Evolutionary conservation across 2,888 invertebrate species (phyloP), one percentile per base, ranked within the genome.

Genomic region (Polyommatus icarus): DNA sequence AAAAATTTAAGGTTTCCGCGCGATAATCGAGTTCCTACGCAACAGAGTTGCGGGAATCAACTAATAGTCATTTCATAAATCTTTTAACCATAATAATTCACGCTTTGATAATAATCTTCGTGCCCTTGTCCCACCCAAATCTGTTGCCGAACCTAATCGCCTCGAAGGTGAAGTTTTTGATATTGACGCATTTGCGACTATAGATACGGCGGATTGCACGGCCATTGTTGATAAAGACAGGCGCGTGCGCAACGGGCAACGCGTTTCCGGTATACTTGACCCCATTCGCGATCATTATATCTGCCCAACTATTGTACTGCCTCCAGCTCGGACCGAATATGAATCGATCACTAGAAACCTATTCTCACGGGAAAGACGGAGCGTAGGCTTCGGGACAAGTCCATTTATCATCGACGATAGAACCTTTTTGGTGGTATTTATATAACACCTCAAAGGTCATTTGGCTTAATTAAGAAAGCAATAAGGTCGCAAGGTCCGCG

Each of bases 221-320:
- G 67, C 79, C 82, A 82, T 82, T 83, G 83, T 83, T 83, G 88
- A 89, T 89, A 88, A 86, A 88, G 88, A 88, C 87, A 84, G 86
- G 82, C 85, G 89, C 88, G 87, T 87, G 89, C 91, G 88, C 89
- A 87, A 84, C 85, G 84, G 84, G 85, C 84, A 81, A 83, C 82
- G 82, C 79, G 87, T 87, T 92, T 93, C 92, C 93, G 91, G 89
- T 92, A 91, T 90, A 91, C 92, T 93, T 93, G 93, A 93, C 93
- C 92, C 84, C 85, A 85, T 90, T 92, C 81, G 83, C 83, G 84
- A 81, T 85, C 86, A 87, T 87, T 87, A 87, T 86, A 86, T 85
- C 77, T 81, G 78, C 78, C 73, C 71, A 75, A 77, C 81, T 78
- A 79, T 79, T 79, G 46, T 79, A 59, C 76, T 78, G 20, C 50